Conservation (phyloP, 2,797 vertebrate species). For the Cottoperca gobio region DNA sequence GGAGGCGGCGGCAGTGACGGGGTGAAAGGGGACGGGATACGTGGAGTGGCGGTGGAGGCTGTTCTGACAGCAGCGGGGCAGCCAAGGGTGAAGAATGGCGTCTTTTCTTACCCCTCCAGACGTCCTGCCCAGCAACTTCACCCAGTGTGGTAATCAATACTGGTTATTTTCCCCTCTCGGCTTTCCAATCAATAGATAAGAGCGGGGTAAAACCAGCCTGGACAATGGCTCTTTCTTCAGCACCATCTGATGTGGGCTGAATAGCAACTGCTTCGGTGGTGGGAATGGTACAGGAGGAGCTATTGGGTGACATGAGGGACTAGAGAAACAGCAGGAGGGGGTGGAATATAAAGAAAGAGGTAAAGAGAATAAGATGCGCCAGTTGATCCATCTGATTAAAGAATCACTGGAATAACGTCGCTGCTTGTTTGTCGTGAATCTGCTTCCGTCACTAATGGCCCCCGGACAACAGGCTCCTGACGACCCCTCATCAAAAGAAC, state of each 20-base stretch:
- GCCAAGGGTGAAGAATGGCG: conserved; percentile 71
- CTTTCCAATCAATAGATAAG: conserved; percentile 87
- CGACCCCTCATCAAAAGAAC: conserved; percentile 70
- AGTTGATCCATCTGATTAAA: conserved; percentile 61
- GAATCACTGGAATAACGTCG: conserved; percentile 41
- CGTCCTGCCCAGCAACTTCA: conserved; percentile 71
- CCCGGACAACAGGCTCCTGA: conserved; percentile 53
- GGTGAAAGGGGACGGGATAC: conserved; percentile 56
- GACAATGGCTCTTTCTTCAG: conserved; percentile 84
- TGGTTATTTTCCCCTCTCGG: conserved; percentile 75
- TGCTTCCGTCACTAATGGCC: conserved; percentile 56
- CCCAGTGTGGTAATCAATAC: conserved; percentile 81
- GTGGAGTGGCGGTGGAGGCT: conserved; percentile 53
- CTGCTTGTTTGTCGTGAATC: conserved; percentile 46
- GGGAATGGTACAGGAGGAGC: conserved; percentile 78
- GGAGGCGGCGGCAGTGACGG: conserved; percentile 4
- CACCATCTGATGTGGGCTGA: conserved; percentile 81
- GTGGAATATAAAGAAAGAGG: conserved; percentile 55
- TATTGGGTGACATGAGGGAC: conserved; percentile 80
- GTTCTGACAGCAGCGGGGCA: conserved; percentile 78
- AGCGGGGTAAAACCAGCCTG: conserved; percentile 63
- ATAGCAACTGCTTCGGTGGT: conserved; percentile 75
- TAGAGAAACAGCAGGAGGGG: conserved; percentile 68
- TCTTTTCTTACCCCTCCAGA: conserved; percentile 80
- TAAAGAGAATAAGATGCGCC: conserved; percentile 72